Conservation (phyloP, 2,888 invertebrate genomes). For the Lasioglossum figueresi region DNA sequence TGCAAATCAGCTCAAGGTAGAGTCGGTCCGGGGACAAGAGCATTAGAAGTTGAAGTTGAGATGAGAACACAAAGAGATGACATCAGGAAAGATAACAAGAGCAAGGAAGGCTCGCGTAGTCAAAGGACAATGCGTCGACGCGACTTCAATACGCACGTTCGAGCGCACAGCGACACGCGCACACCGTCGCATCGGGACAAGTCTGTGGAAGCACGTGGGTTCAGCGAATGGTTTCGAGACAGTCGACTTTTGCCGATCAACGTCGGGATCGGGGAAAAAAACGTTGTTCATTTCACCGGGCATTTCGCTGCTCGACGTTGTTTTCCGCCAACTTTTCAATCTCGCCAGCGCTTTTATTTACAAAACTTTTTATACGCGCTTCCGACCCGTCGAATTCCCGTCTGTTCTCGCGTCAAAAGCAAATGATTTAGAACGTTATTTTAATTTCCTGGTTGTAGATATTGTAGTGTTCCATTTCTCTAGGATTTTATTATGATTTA, state of each 20-base stretch:
- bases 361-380: no score
- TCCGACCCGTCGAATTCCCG: no score
- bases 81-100: constrained; percentile 25
- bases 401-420: no score
- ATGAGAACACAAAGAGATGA: constrained; percentile 4
- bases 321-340: no score
- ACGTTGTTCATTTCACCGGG: background rate
- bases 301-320: no score
- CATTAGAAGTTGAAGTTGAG: constrained; percentile 30
- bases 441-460: no score
- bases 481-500: no score
- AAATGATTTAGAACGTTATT: no score
- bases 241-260: constrained; percentile 27
- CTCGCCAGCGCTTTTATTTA: no score
- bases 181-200: background rate
- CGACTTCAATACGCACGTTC: constrained; percentile 14
- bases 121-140: constrained; percentile 27
- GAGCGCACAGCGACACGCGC: background rate
- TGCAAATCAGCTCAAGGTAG: background rate
- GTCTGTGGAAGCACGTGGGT: background rate
- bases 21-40: background rate
- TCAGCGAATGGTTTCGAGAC: background rate
- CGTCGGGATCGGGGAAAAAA: background rate
- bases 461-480: no score
- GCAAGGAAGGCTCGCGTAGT: constrained; percentile 28